Evolutionary conservation across 1,140 invertebrate species (phyloP), one percentile per base, ranked within the genome.

Genomic region (Periplaneta americana): DNA sequence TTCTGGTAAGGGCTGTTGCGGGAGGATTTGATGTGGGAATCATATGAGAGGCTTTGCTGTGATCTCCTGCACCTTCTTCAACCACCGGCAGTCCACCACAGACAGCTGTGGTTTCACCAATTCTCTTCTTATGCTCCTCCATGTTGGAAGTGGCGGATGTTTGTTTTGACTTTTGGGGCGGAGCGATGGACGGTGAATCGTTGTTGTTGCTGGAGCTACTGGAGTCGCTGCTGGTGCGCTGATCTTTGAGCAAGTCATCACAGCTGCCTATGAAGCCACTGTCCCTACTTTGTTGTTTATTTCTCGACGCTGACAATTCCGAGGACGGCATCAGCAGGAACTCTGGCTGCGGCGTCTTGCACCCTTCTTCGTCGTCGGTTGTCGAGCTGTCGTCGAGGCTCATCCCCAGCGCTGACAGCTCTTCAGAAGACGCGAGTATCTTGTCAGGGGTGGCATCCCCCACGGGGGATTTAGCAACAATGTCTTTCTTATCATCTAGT

Each of bases 241-340:
- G 79, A 32, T 81, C 80, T 85, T 95, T 94, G 10, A 96, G 87
- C 48, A 97, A 88, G 87, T 97, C 95, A 85, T 97, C 96, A 85
- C 95, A 96, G 85, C 95, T 97, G 6, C 95, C 96, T 48, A 96
- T 93, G 84, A 97, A 97, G 6, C 95, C 95, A 83, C 95, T 96
- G 86, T 97, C 95, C 80, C 95, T 89, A 84, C 94, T 96, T 81
- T 95, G 95, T 85, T 96, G 94, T 85, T 95, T 94, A 81, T 90
- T 91, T 74, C 84, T 31, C 79, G 82, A 74, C 39, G 82, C 81
- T 81, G 83, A 80, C 11, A 81, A 31, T 4, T 79, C 83, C 22
- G 22, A 66, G 10, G 37, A 75, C 4, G 80, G 87, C 84, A 87
- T 87, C 84, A 90, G 89, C 80, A 10, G 81, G 66, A 80, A 86